Evolutionary conservation across 2,888 invertebrate species (phyloP).

Genomic region (Ophion ventricosus): DNA sequence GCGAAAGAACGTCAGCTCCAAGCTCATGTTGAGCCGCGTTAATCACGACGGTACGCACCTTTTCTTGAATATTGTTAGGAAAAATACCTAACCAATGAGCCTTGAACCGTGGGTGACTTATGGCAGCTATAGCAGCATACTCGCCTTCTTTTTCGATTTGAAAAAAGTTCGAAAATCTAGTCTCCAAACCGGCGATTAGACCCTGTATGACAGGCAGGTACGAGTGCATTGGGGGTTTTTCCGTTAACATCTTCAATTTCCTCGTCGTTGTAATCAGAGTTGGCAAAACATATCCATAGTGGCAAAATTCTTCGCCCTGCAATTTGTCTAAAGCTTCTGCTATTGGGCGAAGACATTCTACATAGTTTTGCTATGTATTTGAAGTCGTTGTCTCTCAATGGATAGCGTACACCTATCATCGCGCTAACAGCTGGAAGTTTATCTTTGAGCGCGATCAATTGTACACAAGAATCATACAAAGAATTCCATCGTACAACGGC

Average conservation of each 20-base stretch:
- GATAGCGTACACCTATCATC: constrained; percentile 13
- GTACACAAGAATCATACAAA: constrained; percentile 13
- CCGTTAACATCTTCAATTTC: constrained; percentile 11
- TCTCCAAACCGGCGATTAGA: not conserved
- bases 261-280: constrained; percentile 27
- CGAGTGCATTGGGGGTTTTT: not conserved
- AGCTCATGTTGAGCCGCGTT: too few species aligned
- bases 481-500: constrained; percentile 46
- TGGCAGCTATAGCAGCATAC: constrained; percentile 9
- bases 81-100: constrained; percentile 20
- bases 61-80: not conserved
- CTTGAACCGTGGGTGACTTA: constrained; percentile 44
- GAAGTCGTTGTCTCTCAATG: constrained; percentile 23
- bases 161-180: constrained; percentile 24
- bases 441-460: constrained; percentile 12
- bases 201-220: constrained; percentile 1
- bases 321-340: constrained; percentile 51
- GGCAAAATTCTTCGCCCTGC: constrained; percentile 45
- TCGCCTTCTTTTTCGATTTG: constrained; percentile 22
- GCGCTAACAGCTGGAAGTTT: constrained; percentile 17
- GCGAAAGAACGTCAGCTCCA: too few species aligned
- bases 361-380: constrained; percentile 35
- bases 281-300: constrained; percentile 50
- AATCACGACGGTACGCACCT: not conserved
- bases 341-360: constrained; percentile 29